A percentile compares a stretch with the other conserved stretches of the same genome.
Evolutionary conservation across 1,140 invertebrate genomes (phyloP).

Genomic region (Philaenus spumarius): DNA sequence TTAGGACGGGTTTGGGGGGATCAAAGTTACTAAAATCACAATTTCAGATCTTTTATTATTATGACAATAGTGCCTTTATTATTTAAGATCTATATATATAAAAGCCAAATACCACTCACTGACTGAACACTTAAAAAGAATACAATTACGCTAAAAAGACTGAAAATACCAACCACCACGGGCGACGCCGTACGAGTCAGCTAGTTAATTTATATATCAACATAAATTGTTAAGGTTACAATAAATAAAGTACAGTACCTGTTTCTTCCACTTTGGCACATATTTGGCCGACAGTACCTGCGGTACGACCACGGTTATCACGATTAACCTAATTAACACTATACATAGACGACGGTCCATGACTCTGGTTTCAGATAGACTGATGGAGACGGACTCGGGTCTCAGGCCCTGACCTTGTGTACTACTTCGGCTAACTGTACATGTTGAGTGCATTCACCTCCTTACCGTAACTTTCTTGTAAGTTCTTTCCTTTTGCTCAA

Average conservation of each 20-base stretch:
- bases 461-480: conserved; percentile 21
- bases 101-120: no score
- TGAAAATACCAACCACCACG: no score
- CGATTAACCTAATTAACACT: background rate
- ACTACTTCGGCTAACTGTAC: background rate
- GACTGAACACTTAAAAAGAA: no score
- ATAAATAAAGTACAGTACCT: conserved; percentile 40
- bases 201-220: background rate
- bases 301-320: background rate
- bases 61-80: no score
- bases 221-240: background rate
- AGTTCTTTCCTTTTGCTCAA: no score
- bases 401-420: background rate
- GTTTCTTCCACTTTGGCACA: conserved; percentile 76
- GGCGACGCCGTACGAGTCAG: no score
- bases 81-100: no score
- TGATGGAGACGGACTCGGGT: background rate
- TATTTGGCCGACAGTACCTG: conserved; percentile 38
- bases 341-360: background rate
- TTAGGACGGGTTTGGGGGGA: no score
- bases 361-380: background rate
- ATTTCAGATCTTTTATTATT: no score
- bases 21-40: no score
- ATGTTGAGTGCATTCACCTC: conserved; percentile 16
- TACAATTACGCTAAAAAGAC: no score